Evolutionary conservation across 2,888 invertebrate species (phyloP), one percentile per base, ranked within the genome.

Genomic region (Melolontha melolontha): DNA sequence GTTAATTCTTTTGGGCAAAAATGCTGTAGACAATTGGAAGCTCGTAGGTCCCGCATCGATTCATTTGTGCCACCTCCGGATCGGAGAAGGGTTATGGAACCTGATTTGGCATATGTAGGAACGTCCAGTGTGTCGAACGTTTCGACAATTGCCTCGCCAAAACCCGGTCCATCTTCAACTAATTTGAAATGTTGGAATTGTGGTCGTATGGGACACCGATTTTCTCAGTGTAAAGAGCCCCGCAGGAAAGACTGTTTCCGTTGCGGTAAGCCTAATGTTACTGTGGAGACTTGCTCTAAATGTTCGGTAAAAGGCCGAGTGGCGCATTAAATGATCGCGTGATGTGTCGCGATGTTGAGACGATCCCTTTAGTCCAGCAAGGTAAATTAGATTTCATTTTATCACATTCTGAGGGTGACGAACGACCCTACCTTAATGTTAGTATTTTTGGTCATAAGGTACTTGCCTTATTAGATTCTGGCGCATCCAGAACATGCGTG

Each of bases 391-490:
- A 69, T 51, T 66, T 52, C 11, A 47, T 66, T n/a, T 44, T 69
- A 11, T 17, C 64, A 2, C 66, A 66, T 52, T 64, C 62, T 22
- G 50, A 62, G 11, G 22, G 52, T 8, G 70, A 72, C 47, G 39
- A 67, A 22, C 54, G 69, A 34, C 67, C 68, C 8, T 70, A 70
- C 41, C 59, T 68, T 8, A 42, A 52, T 22, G 62, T 72, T 0
- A 59, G 41, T 12, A 64, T 72, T 17, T 72, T 66, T 40, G 67
- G 66, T 0, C 52, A 39, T 11, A n/a, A 64, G 1, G 65, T 67
- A 47, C 49, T 70, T 5, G 70, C 64, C 12, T 44, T 73, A 10
- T 62, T 69, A 11, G 70, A 70, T 51, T 67, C 67, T 29, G 71
- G 70, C 6, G 67, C 69, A 11, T 59, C 68, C 5, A 57, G 67